These are phyloP conservation scores for Geotrupes spiniger DNA, from an alignment of 2,888 invertebrate species.

Conservation along the genomic window DNA sequence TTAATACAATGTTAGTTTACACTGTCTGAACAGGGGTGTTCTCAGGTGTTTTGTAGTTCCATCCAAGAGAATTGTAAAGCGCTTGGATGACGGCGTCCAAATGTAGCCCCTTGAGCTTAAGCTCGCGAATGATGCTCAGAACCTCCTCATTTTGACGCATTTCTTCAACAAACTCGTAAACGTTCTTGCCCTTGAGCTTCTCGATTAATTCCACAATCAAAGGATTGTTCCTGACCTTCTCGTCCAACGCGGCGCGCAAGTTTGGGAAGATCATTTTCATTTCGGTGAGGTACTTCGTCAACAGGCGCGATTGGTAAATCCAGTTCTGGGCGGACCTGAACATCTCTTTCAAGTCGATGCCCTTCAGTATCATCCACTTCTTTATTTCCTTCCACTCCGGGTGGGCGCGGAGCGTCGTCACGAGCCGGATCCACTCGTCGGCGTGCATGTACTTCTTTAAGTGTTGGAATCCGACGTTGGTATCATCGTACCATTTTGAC, in stretches of 20 bases:
- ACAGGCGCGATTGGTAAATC: background rate
- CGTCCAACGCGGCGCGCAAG: conserved; percentile 11
- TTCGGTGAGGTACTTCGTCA: conserved; percentile 24
- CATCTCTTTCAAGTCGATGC: conserved; percentile 25
- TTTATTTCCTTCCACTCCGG: too few relatives aligned
- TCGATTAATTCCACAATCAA: conserved; percentile 24
- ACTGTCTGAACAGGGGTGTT: too few relatives aligned
- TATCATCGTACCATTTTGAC: conserved; percentile 27
- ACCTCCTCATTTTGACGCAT: conserved; percentile 31
- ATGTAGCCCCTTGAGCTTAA: conserved; percentile 31
- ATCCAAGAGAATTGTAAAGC: too few relatives aligned
- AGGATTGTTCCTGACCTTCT: conserved; percentile 21
- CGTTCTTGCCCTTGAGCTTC: conserved; percentile 20
- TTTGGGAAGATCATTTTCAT: conserved; percentile 17
- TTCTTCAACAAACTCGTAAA: conserved; percentile 29
- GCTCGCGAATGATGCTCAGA: conserved; percentile 22
- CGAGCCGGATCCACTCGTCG: conserved; percentile 32
- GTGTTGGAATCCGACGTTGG: conserved; percentile 31
- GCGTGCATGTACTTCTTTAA: conserved; percentile 31
- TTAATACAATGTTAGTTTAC: too few relatives aligned
- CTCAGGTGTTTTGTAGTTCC: too few relatives aligned
- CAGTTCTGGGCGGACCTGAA: too few relatives aligned
- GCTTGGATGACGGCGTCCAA: conserved; percentile 27
- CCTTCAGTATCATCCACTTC: too few relatives aligned
- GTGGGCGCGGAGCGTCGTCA: conserved; percentile 27